Evolutionary conservation across 2,797 vertebrate genomes (phyloP).

Genomic region (Anisognathus igniventris): DNA sequence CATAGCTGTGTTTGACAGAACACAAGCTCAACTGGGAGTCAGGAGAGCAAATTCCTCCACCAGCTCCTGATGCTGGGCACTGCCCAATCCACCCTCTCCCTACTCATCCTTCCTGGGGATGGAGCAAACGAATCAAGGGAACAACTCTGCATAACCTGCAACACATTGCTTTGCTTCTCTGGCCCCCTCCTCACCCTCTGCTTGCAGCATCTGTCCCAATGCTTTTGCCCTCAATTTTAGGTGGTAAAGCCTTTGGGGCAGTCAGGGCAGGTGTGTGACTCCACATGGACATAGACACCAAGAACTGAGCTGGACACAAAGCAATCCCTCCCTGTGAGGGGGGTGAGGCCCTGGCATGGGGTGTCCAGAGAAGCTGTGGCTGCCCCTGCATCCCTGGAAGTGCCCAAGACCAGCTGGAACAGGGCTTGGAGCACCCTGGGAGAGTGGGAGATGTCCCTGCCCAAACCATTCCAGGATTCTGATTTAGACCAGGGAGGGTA

Average conservation of each 20-base stretch:
- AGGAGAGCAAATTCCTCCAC: not conserved
- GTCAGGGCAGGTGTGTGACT: not conserved
- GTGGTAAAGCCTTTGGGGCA: not conserved
- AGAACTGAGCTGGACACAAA: not conserved
- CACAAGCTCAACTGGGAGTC: not conserved
- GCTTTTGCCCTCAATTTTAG: not conserved
- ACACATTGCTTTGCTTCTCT: not conserved
- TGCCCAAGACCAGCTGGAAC: not conserved
- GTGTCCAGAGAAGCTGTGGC: not conserved
- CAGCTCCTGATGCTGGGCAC: not conserved
- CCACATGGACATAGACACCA: not conserved
- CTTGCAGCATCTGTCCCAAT: not conserved
- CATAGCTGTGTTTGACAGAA: not conserved
- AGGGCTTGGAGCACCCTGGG: not conserved
- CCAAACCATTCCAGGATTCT: not conserved
- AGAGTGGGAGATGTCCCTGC: not conserved
- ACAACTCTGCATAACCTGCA: not conserved
- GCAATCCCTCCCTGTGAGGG: not conserved
- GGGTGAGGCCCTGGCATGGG: accelerated
- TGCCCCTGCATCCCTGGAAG: not conserved
- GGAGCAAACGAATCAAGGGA: not conserved
- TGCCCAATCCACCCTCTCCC: not conserved
- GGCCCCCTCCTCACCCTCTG: not conserved
- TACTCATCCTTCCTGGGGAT: not conserved
- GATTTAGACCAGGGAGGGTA: not conserved